Evolutionary conservation across 1,140 invertebrate genomes (phyloP).

Genomic region (Brachionus paranguensis): DNA sequence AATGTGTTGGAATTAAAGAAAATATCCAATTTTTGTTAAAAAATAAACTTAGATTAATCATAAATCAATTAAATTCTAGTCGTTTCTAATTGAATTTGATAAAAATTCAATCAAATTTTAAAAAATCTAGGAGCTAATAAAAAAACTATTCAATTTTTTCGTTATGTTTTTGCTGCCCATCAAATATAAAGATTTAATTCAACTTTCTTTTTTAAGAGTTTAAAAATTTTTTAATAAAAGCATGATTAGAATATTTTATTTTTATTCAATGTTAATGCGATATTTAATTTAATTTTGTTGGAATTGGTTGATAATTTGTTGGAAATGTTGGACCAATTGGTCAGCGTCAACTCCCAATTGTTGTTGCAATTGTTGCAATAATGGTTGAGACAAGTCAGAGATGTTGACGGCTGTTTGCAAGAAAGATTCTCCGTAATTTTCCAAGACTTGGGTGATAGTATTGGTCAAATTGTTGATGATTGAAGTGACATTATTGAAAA

Average conservation of each 20-base stretch:
- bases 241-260: background rate
- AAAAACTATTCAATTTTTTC: background rate
- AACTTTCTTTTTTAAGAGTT: too few species aligned
- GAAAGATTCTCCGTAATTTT: slow-evolving; percentile 15
- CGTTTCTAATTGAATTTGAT: too few species aligned
- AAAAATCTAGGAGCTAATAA: background rate
- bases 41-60: too few species aligned
- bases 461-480: slow-evolving; percentile 11
- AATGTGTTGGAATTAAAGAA: background rate
- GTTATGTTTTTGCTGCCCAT: too few species aligned
- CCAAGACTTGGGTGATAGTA: background rate
- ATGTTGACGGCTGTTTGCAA: slow-evolving; percentile 11
- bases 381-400: background rate
- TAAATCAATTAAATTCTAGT: too few species aligned
- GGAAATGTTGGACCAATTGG: background rate
- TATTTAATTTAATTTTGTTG: background rate
- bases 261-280: background rate
- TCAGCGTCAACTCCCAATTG: background rate
- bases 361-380: background rate
- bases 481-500: slow-evolving; percentile 13
- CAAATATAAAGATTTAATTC: background rate
- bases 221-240: background rate
- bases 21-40: background rate
- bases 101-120: background rate
- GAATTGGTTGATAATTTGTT: background rate